Conservation (phyloP, 2,888 invertebrate species). For the Loripinus fragilis region DNA sequence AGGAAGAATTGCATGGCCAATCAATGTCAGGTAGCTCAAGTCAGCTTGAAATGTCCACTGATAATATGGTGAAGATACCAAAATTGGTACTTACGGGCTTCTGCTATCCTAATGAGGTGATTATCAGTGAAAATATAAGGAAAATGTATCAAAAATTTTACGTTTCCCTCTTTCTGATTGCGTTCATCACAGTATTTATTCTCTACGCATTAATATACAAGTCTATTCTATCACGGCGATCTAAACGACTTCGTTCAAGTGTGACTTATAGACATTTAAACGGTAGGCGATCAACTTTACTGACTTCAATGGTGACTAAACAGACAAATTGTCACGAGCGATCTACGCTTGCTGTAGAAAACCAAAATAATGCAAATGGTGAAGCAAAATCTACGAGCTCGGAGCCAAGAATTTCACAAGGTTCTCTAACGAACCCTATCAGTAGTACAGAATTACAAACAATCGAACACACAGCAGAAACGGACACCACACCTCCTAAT, state of each 20-base stretch:
- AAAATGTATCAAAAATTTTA: constrained; percentile 62
- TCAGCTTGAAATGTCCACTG: not conserved
- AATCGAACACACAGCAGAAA: not conserved
- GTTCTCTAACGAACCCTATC: not conserved
- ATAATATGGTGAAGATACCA: not conserved
- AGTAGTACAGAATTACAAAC: not conserved
- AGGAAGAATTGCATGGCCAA: not conserved
- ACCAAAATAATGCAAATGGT: constrained; percentile 1
- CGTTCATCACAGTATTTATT: constrained; percentile 56
- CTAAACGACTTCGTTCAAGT: constrained; percentile 45
- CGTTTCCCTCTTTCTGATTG: constrained; percentile 61
- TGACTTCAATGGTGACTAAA: constrained; percentile 33
- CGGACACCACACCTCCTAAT: not conserved
- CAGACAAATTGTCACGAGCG: constrained; percentile 15
- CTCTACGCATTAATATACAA: constrained; percentile 62
- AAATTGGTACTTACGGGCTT: constrained; percentile 40
- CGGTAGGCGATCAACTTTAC: constrained; percentile 33
- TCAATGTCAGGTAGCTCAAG: not conserved
- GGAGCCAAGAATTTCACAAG: not conserved
- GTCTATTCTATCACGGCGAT: constrained; percentile 56
- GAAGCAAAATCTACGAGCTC: constrained; percentile 7
- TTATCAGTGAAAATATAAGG: constrained; percentile 47
- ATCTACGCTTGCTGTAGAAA: constrained; percentile 9
- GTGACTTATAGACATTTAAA: constrained; percentile 29
- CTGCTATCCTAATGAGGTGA: constrained; percentile 58